These are phyloP conservation scores for Mellilla xanthometata DNA, from an alignment of 2,888 invertebrate species.

Conservation along the genomic window DNA sequence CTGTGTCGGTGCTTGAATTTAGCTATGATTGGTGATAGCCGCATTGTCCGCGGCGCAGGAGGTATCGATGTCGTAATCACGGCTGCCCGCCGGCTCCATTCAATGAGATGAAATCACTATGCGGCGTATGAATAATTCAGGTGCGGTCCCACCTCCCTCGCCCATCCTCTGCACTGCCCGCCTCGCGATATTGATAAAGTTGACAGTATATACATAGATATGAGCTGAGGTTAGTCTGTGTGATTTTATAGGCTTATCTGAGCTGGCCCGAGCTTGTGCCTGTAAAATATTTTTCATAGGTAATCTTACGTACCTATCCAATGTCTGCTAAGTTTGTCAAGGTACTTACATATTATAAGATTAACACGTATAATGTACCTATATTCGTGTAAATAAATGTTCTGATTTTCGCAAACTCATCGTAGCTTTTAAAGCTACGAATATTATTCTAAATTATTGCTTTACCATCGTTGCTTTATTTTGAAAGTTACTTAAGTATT, in stretches of 20 bases:
- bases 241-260: neutral
- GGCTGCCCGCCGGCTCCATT: conserved; percentile 61
- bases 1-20: conserved; percentile 15
- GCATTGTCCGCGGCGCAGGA: conserved; percentile 57
- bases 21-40: conserved; percentile 37
- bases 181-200: conserved; percentile 54
- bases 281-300: no score
- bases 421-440: no score
- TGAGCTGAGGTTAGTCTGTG: conserved; percentile 6
- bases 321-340: no score
- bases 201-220: conserved; percentile 38
- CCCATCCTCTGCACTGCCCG: conserved; percentile 36
- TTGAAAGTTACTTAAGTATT: no score
- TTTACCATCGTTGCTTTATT: no score
- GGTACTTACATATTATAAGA: no score
- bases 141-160: conserved; percentile 54
- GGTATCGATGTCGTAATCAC: conserved; percentile 78
- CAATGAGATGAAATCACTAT: conserved; percentile 83
- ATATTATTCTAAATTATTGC: no score
- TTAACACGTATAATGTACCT: no score
- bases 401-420: no score
- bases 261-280: no score
- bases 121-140: conserved; percentile 80
- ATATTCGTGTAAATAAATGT: no score
- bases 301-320: no score